phyloP scores from a whole-genome alignment of 2,797 vertebrate genomes.

The Linurgus olivaceus region DNA sequence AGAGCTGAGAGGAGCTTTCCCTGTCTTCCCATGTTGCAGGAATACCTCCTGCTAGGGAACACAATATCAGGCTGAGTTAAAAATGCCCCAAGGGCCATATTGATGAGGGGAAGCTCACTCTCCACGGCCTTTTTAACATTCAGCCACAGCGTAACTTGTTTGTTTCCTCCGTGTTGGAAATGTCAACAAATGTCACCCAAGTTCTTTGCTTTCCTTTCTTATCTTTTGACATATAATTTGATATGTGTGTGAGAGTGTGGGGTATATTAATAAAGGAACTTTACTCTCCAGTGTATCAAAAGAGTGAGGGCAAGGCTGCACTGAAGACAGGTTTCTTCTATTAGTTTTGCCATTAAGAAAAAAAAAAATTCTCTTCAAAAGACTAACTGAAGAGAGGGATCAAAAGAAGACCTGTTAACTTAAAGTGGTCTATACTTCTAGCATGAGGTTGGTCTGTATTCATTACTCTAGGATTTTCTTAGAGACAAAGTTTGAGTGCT shows the following conservation, averaged over 20 bases:
- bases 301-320: not conserved
- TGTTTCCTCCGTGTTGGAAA: slow-evolving; percentile 71
- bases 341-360: not conserved
- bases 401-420: not conserved
- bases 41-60: slow-evolving; percentile 1
- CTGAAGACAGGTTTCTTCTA: slow-evolving; percentile 8
- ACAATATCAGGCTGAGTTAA: not conserved
- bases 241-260: not conserved
- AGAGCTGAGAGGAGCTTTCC: not conserved
- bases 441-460: not conserved
- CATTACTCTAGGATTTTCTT: not conserved
- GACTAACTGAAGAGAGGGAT: not conserved
- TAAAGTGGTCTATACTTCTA: not conserved
- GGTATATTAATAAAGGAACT: slow-evolving; percentile 38
- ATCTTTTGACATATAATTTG: slow-evolving; percentile 52
- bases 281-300: not conserved
- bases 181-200: slow-evolving; percentile 78
- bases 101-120: slow-evolving; percentile 1
- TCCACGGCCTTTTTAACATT: slow-evolving; percentile 70
- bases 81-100: not conserved
- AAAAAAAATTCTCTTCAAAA: not conserved
- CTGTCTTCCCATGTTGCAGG: not conserved
- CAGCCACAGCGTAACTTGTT: slow-evolving; percentile 61
- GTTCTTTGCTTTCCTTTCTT: slow-evolving; percentile 36
- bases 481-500: not conserved